Percentiles rank a stretch among this genome's conserved stretches.
Evolutionary conservation across 2,888 invertebrate species (phyloP).

Genomic region (Siphonodentalium dalli): DNA sequence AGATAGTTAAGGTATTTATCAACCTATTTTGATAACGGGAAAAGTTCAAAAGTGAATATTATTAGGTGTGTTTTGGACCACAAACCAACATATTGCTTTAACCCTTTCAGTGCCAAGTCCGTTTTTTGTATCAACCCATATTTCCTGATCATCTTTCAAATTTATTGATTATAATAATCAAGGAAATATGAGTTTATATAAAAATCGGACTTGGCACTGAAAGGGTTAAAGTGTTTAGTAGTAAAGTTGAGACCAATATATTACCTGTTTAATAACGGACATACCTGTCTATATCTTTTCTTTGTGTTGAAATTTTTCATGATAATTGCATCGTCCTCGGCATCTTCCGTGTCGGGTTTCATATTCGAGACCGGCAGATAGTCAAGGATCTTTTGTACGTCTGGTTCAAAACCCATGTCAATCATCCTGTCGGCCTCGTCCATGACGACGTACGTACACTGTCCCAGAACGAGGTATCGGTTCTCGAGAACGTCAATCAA

Average conservation of each 20-base stretch:
- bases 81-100: too few relatives aligned
- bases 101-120: too few relatives aligned
- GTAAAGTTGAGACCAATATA: neutral
- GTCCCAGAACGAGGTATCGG: slow-evolving; percentile 92
- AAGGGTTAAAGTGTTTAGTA: too few relatives aligned
- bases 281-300: slow-evolving; percentile 90
- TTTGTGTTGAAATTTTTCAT: slow-evolving; percentile 94
- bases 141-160: too few relatives aligned
- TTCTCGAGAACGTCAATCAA: slow-evolving; percentile 98
- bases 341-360: slow-evolving; percentile 98
- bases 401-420: slow-evolving; percentile 99
- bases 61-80: too few relatives aligned
- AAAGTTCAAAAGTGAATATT: too few relatives aligned
- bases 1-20: too few relatives aligned
- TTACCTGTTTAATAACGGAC: slow-evolving; percentile 11
- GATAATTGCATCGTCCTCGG: slow-evolving; percentile 90
- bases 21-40: too few relatives aligned
- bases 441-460: slow-evolving; percentile 94
- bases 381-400: slow-evolving; percentile 94
- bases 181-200: too few relatives aligned
- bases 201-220: too few relatives aligned
- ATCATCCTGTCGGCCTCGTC: slow-evolving; percentile 97
- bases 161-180: too few relatives aligned
- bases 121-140: too few relatives aligned
- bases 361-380: slow-evolving; percentile 97